phyloP scores from a whole-genome alignment of 2,797 vertebrate species.

The Sebastes hubbsi region DNA sequence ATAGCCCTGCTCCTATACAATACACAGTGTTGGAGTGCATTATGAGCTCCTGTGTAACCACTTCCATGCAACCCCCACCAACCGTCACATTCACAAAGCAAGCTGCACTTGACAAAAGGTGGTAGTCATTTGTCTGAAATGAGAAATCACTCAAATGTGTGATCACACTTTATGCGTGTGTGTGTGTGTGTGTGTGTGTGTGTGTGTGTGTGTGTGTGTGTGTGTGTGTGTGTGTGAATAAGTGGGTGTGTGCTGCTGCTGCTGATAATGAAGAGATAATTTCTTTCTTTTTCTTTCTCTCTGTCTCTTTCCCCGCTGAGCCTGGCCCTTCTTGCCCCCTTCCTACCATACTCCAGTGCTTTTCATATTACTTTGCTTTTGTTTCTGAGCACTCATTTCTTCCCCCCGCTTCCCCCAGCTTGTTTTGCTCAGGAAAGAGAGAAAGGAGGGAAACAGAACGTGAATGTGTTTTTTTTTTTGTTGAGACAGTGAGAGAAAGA shows the following conservation, averaged over 20 bases:
- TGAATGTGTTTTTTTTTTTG: not conserved
- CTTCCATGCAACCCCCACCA: constrained; percentile 8
- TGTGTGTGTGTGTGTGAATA: not conserved
- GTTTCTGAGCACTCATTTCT: constrained; percentile 72
- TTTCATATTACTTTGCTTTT: constrained; percentile 73
- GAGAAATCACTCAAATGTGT: constrained; percentile 72
- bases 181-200: not conserved
- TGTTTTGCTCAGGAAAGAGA: constrained; percentile 59
- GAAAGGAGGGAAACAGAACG: constrained; percentile 15
- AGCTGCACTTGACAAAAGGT: constrained; percentile 60
- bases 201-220: not conserved
- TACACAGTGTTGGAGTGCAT: not conserved
- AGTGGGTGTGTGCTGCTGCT: constrained; percentile 12
- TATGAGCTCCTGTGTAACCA: not conserved
- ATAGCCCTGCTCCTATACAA: not conserved
- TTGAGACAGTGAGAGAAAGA: constrained; percentile 8
- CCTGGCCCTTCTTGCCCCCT: constrained; percentile 38
- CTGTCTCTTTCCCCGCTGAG: constrained; percentile 26
- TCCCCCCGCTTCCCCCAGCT: constrained; percentile 68
- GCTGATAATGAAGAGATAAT: constrained; percentile 78
- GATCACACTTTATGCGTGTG: constrained; percentile 30
- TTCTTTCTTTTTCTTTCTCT: constrained; percentile 32
- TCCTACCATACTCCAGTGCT: constrained; percentile 63
- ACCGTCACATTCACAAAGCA: constrained; percentile 58
- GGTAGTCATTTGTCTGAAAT: constrained; percentile 74